Evolutionary conservation across 2,797 vertebrate genomes (phyloP).

Genomic region (Phataginus tetradactyla): DNA sequence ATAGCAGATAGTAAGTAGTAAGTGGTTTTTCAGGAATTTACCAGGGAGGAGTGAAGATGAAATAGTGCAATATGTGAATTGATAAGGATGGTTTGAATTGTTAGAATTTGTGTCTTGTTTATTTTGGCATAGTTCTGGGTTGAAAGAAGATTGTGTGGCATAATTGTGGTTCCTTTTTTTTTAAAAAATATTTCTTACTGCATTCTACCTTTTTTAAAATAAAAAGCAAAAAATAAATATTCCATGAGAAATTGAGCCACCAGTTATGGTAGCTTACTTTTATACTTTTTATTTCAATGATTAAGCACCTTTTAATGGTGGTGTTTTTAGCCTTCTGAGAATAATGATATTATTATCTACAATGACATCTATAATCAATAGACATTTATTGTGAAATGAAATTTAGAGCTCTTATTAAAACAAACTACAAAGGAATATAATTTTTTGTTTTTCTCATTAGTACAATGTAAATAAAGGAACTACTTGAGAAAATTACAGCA

Average conservation of each 20-base stretch:
- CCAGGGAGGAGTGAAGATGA: neutral
- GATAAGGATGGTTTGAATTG: neutral
- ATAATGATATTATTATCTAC: neutral
- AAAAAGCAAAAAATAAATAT: neutral
- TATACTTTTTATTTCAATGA: neutral
- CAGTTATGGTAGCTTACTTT: neutral
- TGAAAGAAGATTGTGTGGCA: neutral
- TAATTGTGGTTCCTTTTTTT: neutral
- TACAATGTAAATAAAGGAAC: neutral
- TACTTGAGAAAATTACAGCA: constrained; percentile 15
- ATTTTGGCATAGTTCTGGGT: neutral
- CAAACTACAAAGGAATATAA: neutral
- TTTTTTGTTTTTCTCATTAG: constrained; percentile 18
- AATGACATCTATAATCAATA: neutral
- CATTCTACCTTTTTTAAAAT: neutral
- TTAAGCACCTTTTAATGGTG: neutral
- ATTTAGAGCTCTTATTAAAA: neutral
- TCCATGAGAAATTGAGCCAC: neutral
- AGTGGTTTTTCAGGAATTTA: neutral
- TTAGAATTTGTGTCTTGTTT: neutral
- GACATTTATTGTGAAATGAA: neutral
- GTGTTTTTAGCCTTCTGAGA: neutral
- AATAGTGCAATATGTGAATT: neutral
- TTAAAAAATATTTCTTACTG: neutral
- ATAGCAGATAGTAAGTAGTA: too few species aligned